Base-by-base conservation (phyloP, 2,113 vertebrate genomes). In the Lamprotornis superbus region DNA sequence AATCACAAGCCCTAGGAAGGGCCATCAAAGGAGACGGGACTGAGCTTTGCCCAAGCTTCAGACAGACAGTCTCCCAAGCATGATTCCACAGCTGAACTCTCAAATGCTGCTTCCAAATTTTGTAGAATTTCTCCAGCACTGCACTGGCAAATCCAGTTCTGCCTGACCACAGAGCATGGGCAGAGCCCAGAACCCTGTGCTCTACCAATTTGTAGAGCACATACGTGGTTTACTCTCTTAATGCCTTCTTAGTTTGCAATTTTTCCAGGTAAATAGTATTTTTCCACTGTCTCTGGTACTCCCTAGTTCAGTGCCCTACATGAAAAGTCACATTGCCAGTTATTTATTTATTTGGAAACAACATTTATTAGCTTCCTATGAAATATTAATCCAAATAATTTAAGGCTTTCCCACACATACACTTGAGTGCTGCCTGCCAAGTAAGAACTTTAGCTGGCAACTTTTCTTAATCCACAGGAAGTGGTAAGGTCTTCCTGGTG, bases 1-100 rank as follows among this genome's bases (percentile, higher is more conserved):
- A 19, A 28, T 3, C 2, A 3, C 11, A 7, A 63, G 39, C 16
- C n/a, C 40, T 7, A 39, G 18, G 15, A 81, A 65, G 5, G 0
- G 13, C 47, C 9, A 14, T 0, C 2, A 8, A 35, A 35, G 55
- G 27, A 70, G 46, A 47, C 9, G 14, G 50, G n/a, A 22, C 55
- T 57, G 42, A 91, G 47, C n/a, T 64, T 24, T 73, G 27, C 19
- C 59, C 15, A 7, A 5, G 9, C 31, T 65, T 37, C 65, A 88
- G 31, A 74, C 15, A 65, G 39, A 19, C 15, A 40, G 12, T 7
- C 20, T 71, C 47, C 47, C 31, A 46, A 7, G 39, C 31, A 40
- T 1, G 22, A 28, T 31, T 55, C 35, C 55, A 69, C 3, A 3
- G 31, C 33, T 76, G 16, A 80, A 37, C 67, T 80, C 76, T 44